Evolutionary conservation across 2,888 invertebrate genomes (phyloP).

Genomic region (Chrysopilus asiliformis): DNA sequence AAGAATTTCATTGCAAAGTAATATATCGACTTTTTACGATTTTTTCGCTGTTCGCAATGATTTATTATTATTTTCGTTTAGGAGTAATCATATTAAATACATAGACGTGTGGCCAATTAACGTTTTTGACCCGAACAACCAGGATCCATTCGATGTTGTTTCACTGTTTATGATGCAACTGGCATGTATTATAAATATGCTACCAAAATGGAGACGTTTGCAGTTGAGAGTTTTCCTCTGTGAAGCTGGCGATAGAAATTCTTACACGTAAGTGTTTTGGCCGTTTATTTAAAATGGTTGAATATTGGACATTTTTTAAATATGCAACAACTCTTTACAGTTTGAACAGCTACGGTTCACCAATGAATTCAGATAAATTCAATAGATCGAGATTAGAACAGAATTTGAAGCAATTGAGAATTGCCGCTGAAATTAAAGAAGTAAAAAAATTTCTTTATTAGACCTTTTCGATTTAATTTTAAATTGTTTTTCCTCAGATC

Average conservation of each 20-base stretch:
- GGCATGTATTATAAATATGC: constrained; percentile 89
- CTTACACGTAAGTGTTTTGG: constrained; percentile 2
- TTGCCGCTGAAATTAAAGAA: constrained; percentile 67
- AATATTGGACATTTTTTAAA: no score
- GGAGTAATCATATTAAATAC: constrained; percentile 47
- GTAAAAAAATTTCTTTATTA: constrained; percentile 31
- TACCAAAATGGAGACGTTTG: constrained; percentile 74
- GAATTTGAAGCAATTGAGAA: constrained; percentile 71
- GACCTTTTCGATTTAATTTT: no score
- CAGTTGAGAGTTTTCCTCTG: constrained; percentile 80
- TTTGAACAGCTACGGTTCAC: constrained; percentile 23
- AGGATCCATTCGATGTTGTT: constrained; percentile 76
- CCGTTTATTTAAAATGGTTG: no score
- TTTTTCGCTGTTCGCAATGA: constrained; percentile 6
- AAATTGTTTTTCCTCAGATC: no score
- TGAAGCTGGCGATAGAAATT: constrained; percentile 37
- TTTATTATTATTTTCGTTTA: constrained; percentile 9
- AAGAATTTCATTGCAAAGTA: constrained; percentile 61
- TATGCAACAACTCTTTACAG: no score
- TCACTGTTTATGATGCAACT: constrained; percentile 92
- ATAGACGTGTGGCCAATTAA: constrained; percentile 99
- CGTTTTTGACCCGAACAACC: constrained; percentile 62
- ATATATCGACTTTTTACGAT: constrained; percentile 20
- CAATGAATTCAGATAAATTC: constrained; percentile 13
- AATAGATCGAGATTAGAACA: constrained; percentile 41